phyloP scores from a whole-genome alignment of 2,113 vertebrate species.

The Gnathonemus echidnorhynchus region DNA sequence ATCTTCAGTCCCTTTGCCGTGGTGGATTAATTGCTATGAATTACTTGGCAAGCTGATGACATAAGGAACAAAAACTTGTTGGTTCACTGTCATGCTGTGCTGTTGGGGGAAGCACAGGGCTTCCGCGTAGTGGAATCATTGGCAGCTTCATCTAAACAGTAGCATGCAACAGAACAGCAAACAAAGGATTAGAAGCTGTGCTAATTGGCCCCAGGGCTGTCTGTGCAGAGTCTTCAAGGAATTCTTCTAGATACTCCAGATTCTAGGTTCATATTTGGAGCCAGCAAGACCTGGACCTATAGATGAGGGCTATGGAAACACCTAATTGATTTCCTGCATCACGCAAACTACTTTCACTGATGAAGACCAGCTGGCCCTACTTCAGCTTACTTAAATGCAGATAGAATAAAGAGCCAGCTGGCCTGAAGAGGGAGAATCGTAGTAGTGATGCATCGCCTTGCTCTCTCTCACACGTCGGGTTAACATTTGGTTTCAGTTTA shows the following conservation, averaged over 20 bases:
- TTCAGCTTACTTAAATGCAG: background rate
- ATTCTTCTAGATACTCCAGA: background rate
- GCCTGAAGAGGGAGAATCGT: background rate
- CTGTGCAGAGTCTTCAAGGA: background rate
- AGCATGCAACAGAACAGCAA: background rate
- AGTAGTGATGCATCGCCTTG: background rate
- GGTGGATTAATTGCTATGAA: constrained; percentile 67
- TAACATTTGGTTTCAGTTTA: constrained; percentile 3
- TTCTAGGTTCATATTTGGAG: background rate
- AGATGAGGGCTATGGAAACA: background rate
- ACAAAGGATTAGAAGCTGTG: background rate
- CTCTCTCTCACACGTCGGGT: background rate
- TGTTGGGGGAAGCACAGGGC: background rate
- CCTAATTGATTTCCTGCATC: background rate
- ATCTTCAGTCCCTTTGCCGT: constrained; percentile 58
- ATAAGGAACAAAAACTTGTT: constrained; percentile 32
- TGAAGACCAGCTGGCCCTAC: background rate
- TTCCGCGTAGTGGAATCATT: background rate
- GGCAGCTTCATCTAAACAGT: background rate
- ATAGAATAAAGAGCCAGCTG: background rate
- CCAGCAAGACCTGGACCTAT: background rate
- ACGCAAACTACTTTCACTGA: background rate
- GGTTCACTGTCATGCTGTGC: background rate
- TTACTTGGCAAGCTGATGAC: constrained; percentile 53
- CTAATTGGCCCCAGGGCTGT: background rate